These are phyloP conservation scores for Drosophila meridionalis DNA, from an alignment of 2,888 invertebrate species.

Conservation along the genomic window DNA sequence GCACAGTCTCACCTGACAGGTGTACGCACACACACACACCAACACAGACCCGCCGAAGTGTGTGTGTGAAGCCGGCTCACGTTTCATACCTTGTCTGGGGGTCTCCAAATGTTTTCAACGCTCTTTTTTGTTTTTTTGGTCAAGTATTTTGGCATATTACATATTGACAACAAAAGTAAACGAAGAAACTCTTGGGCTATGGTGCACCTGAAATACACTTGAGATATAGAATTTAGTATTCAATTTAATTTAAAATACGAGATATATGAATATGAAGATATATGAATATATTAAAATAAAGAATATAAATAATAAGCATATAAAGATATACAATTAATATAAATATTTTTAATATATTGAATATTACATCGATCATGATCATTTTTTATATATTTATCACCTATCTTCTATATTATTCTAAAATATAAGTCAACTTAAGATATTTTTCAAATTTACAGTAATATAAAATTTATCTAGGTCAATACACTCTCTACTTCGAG, in stretches of 20 bases:
- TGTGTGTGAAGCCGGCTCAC: conserved; percentile 65
- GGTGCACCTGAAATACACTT: conserved; percentile 32
- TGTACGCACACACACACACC: conserved; percentile 51
- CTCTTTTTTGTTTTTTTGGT: conserved; percentile 48
- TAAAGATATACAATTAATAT: not conserved
- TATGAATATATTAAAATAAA: not conserved
- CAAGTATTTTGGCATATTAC: conserved; percentile 55
- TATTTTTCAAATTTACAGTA: not conserved
- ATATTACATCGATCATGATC: not conserved
- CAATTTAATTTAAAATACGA: not conserved
- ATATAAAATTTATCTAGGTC: too few relatives aligned
- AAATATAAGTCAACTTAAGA: too few relatives aligned
- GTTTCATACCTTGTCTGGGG: conserved; percentile 65
- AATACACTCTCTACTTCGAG: not conserved
- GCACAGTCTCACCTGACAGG: conserved; percentile 74
- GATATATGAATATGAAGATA: not conserved
- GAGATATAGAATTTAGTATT: not conserved
- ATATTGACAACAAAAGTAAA: conserved; percentile 16
- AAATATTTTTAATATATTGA: not conserved
- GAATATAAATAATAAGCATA: not conserved
- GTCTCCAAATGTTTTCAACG: conserved; percentile 49
- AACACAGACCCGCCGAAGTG: not conserved
- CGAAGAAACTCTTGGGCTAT: not conserved
- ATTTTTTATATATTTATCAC: too few relatives aligned
- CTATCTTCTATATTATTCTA: too few relatives aligned